Conservation (phyloP, 2,113 vertebrate genomes). For the Scomber colias region DNA sequence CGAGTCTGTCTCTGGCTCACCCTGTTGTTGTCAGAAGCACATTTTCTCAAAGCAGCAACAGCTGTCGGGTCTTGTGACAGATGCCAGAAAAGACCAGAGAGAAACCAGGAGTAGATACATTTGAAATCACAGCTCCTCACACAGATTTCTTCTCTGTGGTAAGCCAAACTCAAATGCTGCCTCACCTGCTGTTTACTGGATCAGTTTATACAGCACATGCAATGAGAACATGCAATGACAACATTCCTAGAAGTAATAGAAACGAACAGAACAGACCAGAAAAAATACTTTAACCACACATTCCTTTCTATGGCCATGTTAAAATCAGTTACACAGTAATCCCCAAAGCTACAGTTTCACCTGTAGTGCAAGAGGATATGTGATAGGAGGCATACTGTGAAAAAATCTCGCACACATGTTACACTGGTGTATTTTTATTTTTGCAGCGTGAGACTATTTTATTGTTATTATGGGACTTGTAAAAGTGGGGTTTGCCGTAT, state of each 20-base stretch:
- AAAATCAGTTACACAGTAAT: slow-evolving; percentile 67
- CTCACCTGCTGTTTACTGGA: slow-evolving; percentile 34
- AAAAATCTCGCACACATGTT: not conserved
- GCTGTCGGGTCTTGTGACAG: slow-evolving; percentile 87
- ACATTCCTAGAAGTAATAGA: not conserved
- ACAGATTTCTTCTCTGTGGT: slow-evolving; percentile 8
- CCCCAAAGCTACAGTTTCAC: slow-evolving; percentile 51
- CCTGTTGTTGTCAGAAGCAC: slow-evolving; percentile 77
- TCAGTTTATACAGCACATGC: not conserved
- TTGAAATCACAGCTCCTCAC: slow-evolving; percentile 35
- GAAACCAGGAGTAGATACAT: not conserved
- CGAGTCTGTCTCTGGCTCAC: slow-evolving; percentile 71
- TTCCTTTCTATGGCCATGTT: slow-evolving; percentile 52
- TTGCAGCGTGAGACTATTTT: no score
- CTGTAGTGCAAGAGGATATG: slow-evolving; percentile 14
- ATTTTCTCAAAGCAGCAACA: slow-evolving; percentile 84
- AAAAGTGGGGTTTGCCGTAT: not conserved
- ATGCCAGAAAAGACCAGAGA: slow-evolving; percentile 76
- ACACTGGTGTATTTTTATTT: not conserved
- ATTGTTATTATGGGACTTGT: not conserved
- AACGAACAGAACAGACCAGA: not conserved
- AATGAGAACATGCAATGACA: not conserved
- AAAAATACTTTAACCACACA: slow-evolving; percentile 22
- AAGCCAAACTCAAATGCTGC: slow-evolving; percentile 5
- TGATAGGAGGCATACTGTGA: slow-evolving; percentile 3